These are phyloP conservation scores for Glomeris maerens DNA, from an alignment of 1,140 invertebrate species.

Conservation along the genomic window DNA sequence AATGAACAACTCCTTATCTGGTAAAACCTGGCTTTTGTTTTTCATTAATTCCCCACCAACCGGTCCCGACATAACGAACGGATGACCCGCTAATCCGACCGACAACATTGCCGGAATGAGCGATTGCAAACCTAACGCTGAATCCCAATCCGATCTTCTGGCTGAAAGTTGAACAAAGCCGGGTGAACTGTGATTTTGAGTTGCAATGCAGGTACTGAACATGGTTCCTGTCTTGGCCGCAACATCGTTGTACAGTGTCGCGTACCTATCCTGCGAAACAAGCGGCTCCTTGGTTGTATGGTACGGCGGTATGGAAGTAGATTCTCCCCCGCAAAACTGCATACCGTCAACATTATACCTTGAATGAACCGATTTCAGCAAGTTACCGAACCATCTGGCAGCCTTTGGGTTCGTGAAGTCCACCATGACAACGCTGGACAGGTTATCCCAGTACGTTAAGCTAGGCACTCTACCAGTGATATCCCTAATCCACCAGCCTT, in stretches of 20 bases:
- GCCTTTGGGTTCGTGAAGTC: slow-evolving; percentile 70
- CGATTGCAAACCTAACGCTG: slow-evolving; percentile 47
- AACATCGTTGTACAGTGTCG: slow-evolving; percentile 38
- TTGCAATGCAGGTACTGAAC: slow-evolving; percentile 67
- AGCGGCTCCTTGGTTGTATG: slow-evolving; percentile 52
- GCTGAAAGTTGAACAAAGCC: slow-evolving; percentile 75
- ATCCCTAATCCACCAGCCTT: slow-evolving; percentile 56
- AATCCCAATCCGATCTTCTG: slow-evolving; percentile 71
- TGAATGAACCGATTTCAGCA: slow-evolving; percentile 51
- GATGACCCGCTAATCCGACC: slow-evolving; percentile 74
- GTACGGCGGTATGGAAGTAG: slow-evolving; percentile 70
- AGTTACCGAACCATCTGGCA: slow-evolving; percentile 59
- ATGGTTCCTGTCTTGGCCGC: slow-evolving; percentile 40
- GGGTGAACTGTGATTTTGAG: slow-evolving; percentile 60
- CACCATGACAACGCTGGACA: slow-evolving; percentile 58
- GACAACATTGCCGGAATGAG: slow-evolving; percentile 73
- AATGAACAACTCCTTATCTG: slow-evolving; percentile 75
- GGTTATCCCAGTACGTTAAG: slow-evolving; percentile 43
- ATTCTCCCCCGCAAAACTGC: slow-evolving; percentile 76
- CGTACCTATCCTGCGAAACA: slow-evolving; percentile 65
- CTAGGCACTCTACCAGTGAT: slow-evolving; percentile 32
- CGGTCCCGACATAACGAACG: slow-evolving; percentile 79
- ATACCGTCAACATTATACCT: slow-evolving; percentile 73
- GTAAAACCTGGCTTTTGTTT: slow-evolving; percentile 34
- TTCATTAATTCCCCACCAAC: slow-evolving; percentile 59